Conservation (phyloP, 2,888 invertebrate genomes). For the Anticlea derivata region DNA sequence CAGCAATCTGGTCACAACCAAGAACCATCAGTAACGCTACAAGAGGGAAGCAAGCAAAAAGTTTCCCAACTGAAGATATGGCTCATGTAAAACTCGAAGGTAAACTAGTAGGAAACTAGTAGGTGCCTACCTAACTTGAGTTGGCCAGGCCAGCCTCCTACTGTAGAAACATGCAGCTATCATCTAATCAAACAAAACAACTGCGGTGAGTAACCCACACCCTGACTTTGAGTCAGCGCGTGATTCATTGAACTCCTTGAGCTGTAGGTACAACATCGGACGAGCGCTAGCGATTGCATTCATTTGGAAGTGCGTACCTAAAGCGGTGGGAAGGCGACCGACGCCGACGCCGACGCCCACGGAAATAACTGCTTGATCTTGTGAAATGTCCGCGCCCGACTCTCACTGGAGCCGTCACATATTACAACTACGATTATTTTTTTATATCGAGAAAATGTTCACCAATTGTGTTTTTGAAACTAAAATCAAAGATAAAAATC, state of each 20-base stretch:
- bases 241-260: slow-evolving; percentile 23
- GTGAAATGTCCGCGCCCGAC: slow-evolving; percentile 14
- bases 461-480: no score
- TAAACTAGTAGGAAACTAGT: no score
- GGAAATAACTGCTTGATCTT: slow-evolving; percentile 19
- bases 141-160: not conserved
- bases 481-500: no score
- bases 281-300: slow-evolving; percentile 2
- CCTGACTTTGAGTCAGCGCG: slow-evolving; percentile 21
- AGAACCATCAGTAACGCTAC: no score
- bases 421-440: no score
- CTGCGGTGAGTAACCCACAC: slow-evolving; percentile 26
- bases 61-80: no score
- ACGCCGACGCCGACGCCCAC: slow-evolving; percentile 9
- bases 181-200: slow-evolving; percentile 27
- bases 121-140: no score
- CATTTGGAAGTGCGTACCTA: slow-evolving; percentile 8
- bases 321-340: slow-evolving; percentile 9
- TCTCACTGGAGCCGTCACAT: slow-evolving; percentile 1
- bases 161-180: slow-evolving; percentile 25
- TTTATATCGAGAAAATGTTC: no score
- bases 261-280: slow-evolving; percentile 18
- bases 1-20: no score
- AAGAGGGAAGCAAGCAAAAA: no score
- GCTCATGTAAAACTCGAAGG: no score